Base-by-base conservation (phyloP, 2,888 invertebrate genomes). In the Lepidonotus clava region DNA sequence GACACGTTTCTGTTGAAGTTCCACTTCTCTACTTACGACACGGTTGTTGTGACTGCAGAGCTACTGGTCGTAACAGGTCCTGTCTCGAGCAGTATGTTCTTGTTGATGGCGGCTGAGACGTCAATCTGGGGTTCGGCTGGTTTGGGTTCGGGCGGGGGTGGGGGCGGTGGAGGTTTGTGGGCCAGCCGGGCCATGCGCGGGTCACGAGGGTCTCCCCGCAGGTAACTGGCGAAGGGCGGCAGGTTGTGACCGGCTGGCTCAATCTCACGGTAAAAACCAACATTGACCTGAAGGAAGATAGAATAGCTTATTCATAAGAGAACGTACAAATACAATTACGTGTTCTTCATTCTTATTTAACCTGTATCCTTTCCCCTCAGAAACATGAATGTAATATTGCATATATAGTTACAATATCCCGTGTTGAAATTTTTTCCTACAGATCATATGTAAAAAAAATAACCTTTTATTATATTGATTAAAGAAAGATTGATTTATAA, bases 161-260 rank as follows among this genome's bases (percentile, higher is more conserved):
- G 86, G 41, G 83, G 34, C 8, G 46, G 85, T 34, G 66, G 56
- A 66, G 87, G 41, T 28, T 32, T 41, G 32, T 28, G 46, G 6
- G 28, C 24, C 46, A 80, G n/a, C 1, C 80, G 80, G 18, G 80
- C 46, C 41, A 46, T 40, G 8, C 84, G 53, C 8, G 66, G 84
- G 36, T 71, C 86, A 34, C 87, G 36, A 5, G 56, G 87, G 51
- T 71, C 76, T 14, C 56, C 53, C 1, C 76, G 53, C 34, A 41
- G 21, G 53, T 53, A 46, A 32, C 67, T 71, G 36, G 66, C 41
- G 46, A 46, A 41, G 1, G 61, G 11, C 24, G 71, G 53, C 61
- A 41, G 24, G 53, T 53, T 18, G 80, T 51, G 51, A 6, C 51
- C 24, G 84, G 86, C 84, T n/a, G 71, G 71, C n/a, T 41, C 80